These are phyloP conservation scores for Phoxinus dragarum DNA, from an alignment of 2,797 vertebrate genomes.

Conservation along the genomic window DNA sequence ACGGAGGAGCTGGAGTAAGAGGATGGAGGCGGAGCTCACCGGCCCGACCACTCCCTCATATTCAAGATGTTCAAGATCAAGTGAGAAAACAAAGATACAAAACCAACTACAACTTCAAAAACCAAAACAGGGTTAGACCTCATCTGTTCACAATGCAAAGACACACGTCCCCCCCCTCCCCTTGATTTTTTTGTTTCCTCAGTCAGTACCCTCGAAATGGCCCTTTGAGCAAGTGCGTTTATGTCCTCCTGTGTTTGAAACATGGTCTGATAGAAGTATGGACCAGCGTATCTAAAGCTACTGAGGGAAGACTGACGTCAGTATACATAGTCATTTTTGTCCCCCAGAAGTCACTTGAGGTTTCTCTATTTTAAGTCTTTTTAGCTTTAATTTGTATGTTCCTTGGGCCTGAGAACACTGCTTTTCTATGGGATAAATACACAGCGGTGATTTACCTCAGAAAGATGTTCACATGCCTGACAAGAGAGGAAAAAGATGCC, in stretches of 20 bases:
- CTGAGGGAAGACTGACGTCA: conserved; percentile 32
- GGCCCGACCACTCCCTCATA: conserved; percentile 61
- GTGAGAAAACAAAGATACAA: conserved; percentile 68
- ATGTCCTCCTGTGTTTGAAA: conserved; percentile 42
- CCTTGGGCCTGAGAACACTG: conserved; percentile 67
- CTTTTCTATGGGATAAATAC: conserved; percentile 65
- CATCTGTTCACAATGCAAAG: conserved; percentile 76
- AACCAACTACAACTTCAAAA: conserved; percentile 76
- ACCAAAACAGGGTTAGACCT: conserved; percentile 83
- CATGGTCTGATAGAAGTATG: conserved; percentile 22
- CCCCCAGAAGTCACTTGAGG: conserved; percentile 63
- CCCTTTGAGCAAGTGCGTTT: conserved; percentile 49
- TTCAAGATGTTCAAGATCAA: conserved; percentile 69
- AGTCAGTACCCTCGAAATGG: conserved; percentile 43
- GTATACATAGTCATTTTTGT: conserved; percentile 59
- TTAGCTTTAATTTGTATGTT: conserved; percentile 61
- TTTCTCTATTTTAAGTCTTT: conserved; percentile 63
- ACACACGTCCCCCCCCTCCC: conserved; percentile 66
- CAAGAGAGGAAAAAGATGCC: conserved; percentile 46
- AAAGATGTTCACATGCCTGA: conserved; percentile 52
- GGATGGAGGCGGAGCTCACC: conserved; percentile 66
- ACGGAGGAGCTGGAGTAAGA: conserved; percentile 87
- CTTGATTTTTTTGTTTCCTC: neutral
- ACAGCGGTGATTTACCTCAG: conserved; percentile 57
- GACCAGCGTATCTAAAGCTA: conserved; percentile 37